A percentile compares a stretch with the other conserved stretches of the same genome.
These are phyloP conservation scores for Danio choprae DNA, from an alignment of 2,797 vertebrate species.

Conservation along the genomic window DNA sequence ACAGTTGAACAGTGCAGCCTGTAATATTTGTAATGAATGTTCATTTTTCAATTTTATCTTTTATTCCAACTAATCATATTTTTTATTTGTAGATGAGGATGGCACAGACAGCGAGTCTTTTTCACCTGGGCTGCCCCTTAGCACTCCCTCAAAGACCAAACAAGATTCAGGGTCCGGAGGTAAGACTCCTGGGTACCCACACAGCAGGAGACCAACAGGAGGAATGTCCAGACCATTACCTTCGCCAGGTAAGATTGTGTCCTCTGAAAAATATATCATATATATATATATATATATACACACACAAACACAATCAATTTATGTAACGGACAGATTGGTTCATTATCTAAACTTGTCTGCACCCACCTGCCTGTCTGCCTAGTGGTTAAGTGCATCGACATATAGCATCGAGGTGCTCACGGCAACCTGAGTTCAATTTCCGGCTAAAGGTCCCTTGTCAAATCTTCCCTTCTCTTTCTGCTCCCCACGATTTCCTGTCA, in stretches of 20 bases:
- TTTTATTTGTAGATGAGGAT: slow-evolving; percentile 65
- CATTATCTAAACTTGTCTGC: too few relatives aligned
- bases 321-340: too few relatives aligned
- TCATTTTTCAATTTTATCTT: not conserved
- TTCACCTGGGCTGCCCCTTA: slow-evolving; percentile 57
- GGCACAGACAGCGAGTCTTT: slow-evolving; percentile 57
- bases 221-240: slow-evolving; percentile 87
- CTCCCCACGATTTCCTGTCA: too few relatives aligned
- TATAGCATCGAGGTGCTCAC: too few relatives aligned
- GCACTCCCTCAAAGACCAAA: slow-evolving; percentile 74
- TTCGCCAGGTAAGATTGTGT: slow-evolving; percentile 81
- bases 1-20: not conserved
- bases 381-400: too few relatives aligned
- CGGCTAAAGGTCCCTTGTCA: too few relatives aligned
- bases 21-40: not conserved
- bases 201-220: slow-evolving; percentile 85
- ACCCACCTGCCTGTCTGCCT: too few relatives aligned
- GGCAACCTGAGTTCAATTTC: too few relatives aligned
- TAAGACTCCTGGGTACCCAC: slow-evolving; percentile 83
- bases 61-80: not conserved
- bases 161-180: slow-evolving; percentile 74
- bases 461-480: too few relatives aligned
- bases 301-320: too few relatives aligned
- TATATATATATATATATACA: too few relatives aligned
- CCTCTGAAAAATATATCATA: too few relatives aligned